A percentile compares a stretch with the other conserved stretches of the same genome.
Evolutionary conservation across 1,140 invertebrate genomes (phyloP).

Genomic region (Palaemon carinicauda): DNA sequence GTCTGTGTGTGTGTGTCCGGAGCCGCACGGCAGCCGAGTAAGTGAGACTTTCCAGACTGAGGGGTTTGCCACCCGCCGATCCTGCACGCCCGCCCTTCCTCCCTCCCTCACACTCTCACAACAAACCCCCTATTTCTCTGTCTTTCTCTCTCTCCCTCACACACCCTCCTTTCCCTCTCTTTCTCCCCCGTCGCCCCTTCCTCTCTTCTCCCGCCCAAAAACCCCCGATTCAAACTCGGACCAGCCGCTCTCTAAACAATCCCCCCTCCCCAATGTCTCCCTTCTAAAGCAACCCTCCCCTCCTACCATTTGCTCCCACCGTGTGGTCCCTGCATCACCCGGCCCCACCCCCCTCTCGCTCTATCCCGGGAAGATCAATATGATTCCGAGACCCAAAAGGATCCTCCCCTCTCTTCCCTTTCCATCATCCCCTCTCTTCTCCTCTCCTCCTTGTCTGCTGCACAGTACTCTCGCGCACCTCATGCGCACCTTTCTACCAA

Average conservation of each 20-base stretch:
- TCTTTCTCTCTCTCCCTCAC: background rate
- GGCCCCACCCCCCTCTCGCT: background rate
- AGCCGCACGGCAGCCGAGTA: constrained; percentile 23
- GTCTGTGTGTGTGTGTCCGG: background rate
- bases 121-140: background rate
- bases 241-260: background rate
- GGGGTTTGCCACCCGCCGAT: background rate
- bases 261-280: background rate
- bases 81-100: background rate
- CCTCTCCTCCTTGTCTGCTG: background rate
- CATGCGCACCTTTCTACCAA: too few species aligned
- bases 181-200: background rate
- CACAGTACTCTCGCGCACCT: background rate
- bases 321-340: background rate
- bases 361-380: background rate
- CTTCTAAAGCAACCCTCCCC: background rate
- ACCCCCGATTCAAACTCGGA: background rate
- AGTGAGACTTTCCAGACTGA: background rate
- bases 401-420: too few species aligned
- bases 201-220: background rate
- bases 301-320: background rate
- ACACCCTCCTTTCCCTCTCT: background rate
- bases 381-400: too few species aligned
- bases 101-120: background rate
- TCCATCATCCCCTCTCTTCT: background rate